Evolutionary conservation across 2,888 invertebrate genomes (phyloP).

Genomic region (Coleophora flavipennella): DNA sequence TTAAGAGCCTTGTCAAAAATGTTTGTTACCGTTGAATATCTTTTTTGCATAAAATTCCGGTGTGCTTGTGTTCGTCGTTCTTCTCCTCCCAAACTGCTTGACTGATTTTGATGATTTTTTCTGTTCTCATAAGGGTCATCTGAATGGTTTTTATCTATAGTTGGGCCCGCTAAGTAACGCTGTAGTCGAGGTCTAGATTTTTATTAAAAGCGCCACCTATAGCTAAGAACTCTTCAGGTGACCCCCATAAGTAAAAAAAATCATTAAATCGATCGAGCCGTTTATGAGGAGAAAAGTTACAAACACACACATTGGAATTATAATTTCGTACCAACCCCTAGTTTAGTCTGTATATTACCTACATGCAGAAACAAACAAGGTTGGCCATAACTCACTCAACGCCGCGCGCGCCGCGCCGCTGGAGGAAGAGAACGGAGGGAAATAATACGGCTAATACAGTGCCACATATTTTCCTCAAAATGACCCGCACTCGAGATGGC

Average conservation of each 20-base stretch:
- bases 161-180: too few relatives aligned
- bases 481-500: too few relatives aligned
- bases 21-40: too few relatives aligned
- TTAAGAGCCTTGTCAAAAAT: too few relatives aligned
- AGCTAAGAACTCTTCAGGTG: background rate
- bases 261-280: background rate
- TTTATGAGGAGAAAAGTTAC: background rate
- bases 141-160: too few relatives aligned
- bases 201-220: background rate
- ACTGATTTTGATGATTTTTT: too few relatives aligned
- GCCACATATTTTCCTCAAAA: constrained; percentile 15
- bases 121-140: too few relatives aligned
- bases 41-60: too few relatives aligned
- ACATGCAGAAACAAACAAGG: constrained; percentile 23
- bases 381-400: constrained; percentile 24
- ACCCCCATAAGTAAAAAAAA: background rate
- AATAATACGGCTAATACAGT: constrained; percentile 11
- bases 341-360: too few relatives aligned
- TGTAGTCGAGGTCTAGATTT: too few relatives aligned
- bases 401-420: constrained; percentile 19
- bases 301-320: constrained; percentile 12
- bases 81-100: too few relatives aligned
- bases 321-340: background rate
- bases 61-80: too few relatives aligned
- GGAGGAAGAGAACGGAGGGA: constrained; percentile 20